Evolutionary conservation across 1,140 invertebrate genomes (phyloP), one percentile per base, ranked within the genome.

Genomic region (Lepidostoma basale): DNA sequence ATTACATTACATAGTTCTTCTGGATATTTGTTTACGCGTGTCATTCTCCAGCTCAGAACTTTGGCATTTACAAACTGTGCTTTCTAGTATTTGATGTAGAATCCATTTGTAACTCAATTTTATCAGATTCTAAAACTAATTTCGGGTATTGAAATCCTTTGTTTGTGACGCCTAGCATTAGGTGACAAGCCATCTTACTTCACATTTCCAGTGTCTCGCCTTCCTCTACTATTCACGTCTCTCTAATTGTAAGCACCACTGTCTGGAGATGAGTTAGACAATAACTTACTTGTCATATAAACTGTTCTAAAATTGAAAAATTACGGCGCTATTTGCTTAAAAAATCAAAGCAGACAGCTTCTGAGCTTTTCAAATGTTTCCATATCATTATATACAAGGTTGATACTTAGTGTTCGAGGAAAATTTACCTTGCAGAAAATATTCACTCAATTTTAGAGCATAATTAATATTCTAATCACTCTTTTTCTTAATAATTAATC

Each of bases 21-120:
- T 20, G 36, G 28, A 58, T 56, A 16, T 33, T 33, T 62, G 10
- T 23, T 39, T 65, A 42, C 14, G 47, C 40, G 28, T 56, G 47
- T 52, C 20, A 36, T 65, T 39, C n/a, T 65, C 39, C 20, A 49
- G 12, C n/a, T 64, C 30, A 5, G 23, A 56, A 39, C 28, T 56
- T 60, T 9, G 20, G 40, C 40, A 60, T 42, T 60, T 42, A 14
- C 33, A 42, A 60, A 60, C 20, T 40, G 40, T 40, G 40, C 40
- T 42, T 60, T 14, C 20, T 25, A 3, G 40, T 60, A 40, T 39
- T 42, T 39, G 10, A 44, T 28, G 39, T 42, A 42, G 33, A 26
- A 42, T 25, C 22, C 26, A 20, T 12, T 49, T 49, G 3, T 49
- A 49, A 22, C 45, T 49, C 45, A 49, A 49, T 14, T n/a, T n/a